These are phyloP conservation scores for Rhabdophis nuchalis DNA, from an alignment of 2,797 vertebrate genomes.

Conservation along the genomic window DNA sequence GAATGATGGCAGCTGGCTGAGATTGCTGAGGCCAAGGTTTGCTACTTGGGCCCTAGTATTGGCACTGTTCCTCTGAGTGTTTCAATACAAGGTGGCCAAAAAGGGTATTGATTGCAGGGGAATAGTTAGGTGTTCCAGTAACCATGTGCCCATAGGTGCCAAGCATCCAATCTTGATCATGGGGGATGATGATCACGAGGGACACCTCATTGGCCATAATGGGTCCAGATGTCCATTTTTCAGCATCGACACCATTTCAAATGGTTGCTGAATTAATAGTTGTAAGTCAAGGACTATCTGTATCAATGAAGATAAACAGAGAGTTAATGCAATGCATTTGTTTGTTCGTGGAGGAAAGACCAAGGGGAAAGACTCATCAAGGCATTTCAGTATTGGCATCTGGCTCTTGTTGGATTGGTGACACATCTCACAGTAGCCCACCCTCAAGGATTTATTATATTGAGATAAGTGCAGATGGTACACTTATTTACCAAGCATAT, in stretches of 20 bases:
- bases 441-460: neutral
- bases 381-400: neutral
- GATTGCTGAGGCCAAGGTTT: neutral
- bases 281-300: neutral
- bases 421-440: neutral
- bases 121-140: neutral
- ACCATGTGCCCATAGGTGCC: neutral
- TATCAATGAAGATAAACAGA: neutral
- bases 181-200: neutral
- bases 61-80: neutral
- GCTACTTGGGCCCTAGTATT: neutral
- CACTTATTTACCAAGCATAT: neutral
- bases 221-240: neutral
- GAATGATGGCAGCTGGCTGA: neutral
- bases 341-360: neutral
- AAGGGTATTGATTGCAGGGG: neutral
- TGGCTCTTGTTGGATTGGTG: neutral
- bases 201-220: neutral
- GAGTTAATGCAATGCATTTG: neutral
- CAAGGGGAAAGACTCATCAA: neutral
- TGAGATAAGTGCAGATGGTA: constrained; percentile 10
- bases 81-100: neutral
- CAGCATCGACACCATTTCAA: neutral
- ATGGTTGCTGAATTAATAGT: neutral
- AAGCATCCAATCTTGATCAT: neutral